A percentile compares a stretch with the other conserved stretches of the same genome.
These are phyloP conservation scores for Mesochorus sp. DNA, from an alignment of 2,888 invertebrate genomes.

Conservation along the genomic window DNA sequence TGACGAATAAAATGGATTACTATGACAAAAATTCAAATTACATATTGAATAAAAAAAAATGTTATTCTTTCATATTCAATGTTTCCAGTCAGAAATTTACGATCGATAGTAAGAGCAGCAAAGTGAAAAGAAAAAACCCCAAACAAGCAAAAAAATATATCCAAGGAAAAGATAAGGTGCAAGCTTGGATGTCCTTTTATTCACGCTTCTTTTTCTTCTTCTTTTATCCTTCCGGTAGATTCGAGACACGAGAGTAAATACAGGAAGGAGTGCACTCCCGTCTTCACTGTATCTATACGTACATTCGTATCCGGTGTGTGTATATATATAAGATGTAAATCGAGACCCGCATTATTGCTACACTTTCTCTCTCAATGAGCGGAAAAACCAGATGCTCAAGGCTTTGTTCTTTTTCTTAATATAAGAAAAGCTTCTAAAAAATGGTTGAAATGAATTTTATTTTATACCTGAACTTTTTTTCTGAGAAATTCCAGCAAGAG, in stretches of 20 bases:
- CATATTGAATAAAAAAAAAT: no score
- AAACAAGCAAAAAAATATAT: background rate
- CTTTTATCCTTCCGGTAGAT: slow-evolving; percentile 3
- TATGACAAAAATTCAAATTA: background rate
- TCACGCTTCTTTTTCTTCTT: background rate
- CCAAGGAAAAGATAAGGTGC: background rate
- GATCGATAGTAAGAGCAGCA: background rate
- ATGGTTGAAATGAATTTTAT: background rate
- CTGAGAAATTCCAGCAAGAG: no score
- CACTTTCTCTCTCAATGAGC: slow-evolving; percentile 42
- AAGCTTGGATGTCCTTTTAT: background rate
- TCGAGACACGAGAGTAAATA: slow-evolving; percentile 44
- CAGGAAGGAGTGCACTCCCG: slow-evolving; percentile 31
- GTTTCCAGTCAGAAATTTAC: background rate
- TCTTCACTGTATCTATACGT: background rate
- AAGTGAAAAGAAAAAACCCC: background rate
- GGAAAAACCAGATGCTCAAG: slow-evolving; percentile 27
- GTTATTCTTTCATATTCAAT: background rate
- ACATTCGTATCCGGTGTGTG: background rate
- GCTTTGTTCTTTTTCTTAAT: slow-evolving; percentile 4
- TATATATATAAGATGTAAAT: no score
- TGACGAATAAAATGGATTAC: background rate
- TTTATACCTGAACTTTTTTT: background rate
- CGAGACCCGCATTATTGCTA: slow-evolving; percentile 39
- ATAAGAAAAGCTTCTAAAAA: background rate